Evolutionary conservation across 2,888 invertebrate genomes (phyloP), one percentile per base, ranked within the genome.

Genomic region (Coelinius sp.): DNA sequence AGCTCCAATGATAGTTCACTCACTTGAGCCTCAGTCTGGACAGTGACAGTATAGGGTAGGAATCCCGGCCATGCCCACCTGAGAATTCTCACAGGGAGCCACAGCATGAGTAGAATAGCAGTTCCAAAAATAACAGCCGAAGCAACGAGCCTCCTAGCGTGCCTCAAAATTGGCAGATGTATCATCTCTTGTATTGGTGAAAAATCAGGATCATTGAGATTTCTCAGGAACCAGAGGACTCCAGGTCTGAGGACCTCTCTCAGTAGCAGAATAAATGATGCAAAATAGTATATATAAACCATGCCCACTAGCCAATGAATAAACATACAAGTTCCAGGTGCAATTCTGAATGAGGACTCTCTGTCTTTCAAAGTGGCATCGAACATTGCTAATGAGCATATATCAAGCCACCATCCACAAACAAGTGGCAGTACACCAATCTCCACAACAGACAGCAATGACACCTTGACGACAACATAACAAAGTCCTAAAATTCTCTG

Each of bases 141-240:
- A 0, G 97, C 95, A 17, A 98, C 91, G 59, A 99, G 91, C 38
- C 99, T 92, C 10, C 97, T 92, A 17, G 97, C 92, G 86, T 99
- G 99, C 49, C 95, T 92, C 83, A 97, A 89, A 44, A 99, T 96
- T 1, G 99, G 96, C 35, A 98, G 90, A 86, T 99, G 98, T 78
- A 99, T 99, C 99, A 99, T 99, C 92, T 96, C 94, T 91, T 97
- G 98, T 74, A 99, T 98, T 6, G 99, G 99, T 89, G 98, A 99
- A 84, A 99, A 99, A 84, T 99, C 99, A 0, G 99, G 99, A 89
- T 99, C 99, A 88, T 99, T 99, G 72, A 99, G 90, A 87, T 99
- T 99, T 78, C 98, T 92, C 80, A 99, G 90, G 88, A 99, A 99
- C 99, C 99, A 99, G 1, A 99, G 90, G 0, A 99, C 98, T 0